Conservation (phyloP, 1,140 invertebrate genomes). For the Piezodorus guildinii region DNA sequence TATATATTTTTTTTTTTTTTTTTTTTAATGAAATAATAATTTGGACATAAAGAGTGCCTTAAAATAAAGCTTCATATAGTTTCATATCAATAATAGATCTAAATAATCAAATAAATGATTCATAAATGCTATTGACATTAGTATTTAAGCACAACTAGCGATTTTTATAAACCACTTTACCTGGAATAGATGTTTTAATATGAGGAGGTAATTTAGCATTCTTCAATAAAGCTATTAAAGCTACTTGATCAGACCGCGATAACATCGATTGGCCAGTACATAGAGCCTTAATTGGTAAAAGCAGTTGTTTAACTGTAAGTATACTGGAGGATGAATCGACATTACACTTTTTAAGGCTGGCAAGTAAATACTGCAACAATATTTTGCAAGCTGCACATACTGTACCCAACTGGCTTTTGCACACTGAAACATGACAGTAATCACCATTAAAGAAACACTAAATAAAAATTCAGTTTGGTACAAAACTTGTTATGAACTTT, state of each 20-base stretch:
- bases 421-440: slow-evolving; percentile 38
- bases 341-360: slow-evolving; percentile 37
- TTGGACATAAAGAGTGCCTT: too few species aligned
- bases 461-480: too few species aligned
- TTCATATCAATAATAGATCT: too few species aligned
- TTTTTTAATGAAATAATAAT: too few species aligned
- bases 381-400: slow-evolving; percentile 45
- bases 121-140: background rate
- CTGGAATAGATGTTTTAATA: slow-evolving; percentile 40
- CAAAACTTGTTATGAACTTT: too few species aligned
- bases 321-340: slow-evolving; percentile 10
- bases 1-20: too few species aligned
- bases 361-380: slow-evolving; percentile 43
- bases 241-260: slow-evolving; percentile 44
- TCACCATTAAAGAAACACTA: background rate
- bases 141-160: too few species aligned
- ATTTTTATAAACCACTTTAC: slow-evolving; percentile 28
- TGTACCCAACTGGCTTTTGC: slow-evolving; percentile 45
- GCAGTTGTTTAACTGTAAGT: slow-evolving; percentile 41
- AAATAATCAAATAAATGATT: too few species aligned
- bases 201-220: slow-evolving; percentile 49
- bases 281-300: slow-evolving; percentile 46
- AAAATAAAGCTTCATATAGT: too few species aligned
- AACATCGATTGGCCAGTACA: slow-evolving; percentile 46
- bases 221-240: slow-evolving; percentile 52